phyloP scores from a whole-genome alignment of 30 jellyfish, hydroid and myxozoan species.

The Mastigias papua region DNA sequence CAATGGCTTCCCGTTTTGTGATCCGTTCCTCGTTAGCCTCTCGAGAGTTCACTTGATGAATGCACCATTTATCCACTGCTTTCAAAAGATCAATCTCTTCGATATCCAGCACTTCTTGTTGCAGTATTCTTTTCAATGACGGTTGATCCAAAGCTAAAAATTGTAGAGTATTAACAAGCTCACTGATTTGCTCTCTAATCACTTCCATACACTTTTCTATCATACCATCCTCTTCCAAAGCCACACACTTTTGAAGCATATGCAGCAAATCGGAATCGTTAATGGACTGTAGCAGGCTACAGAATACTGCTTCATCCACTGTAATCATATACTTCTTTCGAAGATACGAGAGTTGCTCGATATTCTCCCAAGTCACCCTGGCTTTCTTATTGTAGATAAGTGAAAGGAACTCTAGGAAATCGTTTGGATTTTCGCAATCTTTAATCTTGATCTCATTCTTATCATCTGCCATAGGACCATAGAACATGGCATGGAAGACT shows the following conservation, averaged over 20 bases:
- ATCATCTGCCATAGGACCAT: constrained; percentile 25
- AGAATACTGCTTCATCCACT: no score
- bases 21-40: not conserved
- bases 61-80: constrained; percentile 30
- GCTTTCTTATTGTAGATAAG: constrained; percentile 2
- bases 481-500: constrained; percentile 30
- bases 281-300: no score
- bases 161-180: not conserved
- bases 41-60: not conserved
- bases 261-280: no score
- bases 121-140: not conserved
- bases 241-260: not conserved
- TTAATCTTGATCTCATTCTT: not conserved
- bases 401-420: not conserved
- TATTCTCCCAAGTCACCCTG: constrained; percentile 7
- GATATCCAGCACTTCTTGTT: not conserved
- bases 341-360: not conserved
- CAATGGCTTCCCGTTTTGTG: constrained; percentile 6
- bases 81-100: constrained; percentile 2
- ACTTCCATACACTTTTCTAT: not conserved
- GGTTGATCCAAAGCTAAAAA: not conserved
- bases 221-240: constrained; percentile 12
- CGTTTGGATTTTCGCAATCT: constrained; percentile 4
- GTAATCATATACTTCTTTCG: constrained; percentile 1
- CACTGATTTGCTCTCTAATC: not conserved